Evolutionary conservation across 2,113 vertebrate species (phyloP), one percentile per base, ranked within the genome.

Genomic region (Scolopax mira): DNA sequence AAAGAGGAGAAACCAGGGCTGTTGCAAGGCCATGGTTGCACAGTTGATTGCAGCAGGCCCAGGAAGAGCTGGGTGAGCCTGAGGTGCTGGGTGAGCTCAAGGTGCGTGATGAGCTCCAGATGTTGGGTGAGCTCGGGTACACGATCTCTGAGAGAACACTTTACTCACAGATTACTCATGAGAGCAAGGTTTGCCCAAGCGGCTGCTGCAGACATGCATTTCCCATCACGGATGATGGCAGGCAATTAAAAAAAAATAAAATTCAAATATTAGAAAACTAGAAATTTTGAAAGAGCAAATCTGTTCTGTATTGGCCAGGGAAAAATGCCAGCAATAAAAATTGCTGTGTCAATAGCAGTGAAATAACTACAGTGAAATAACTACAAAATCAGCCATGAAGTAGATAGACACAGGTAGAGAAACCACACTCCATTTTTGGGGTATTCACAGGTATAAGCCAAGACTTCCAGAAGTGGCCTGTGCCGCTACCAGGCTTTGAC

Each of bases 131-230:
- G 35, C 42, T 61, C 0, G 1, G 35, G 9, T 37, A 25, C 8
- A 0, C 46, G 51, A 69, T 70, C 69, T 58, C 93, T 67, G 81
- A 91, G 28, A 55, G 30, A 60, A 61, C 10, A 0, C 21, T 89
- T 91, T 93, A 84, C 89, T 96, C 95, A 94, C 48, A 11, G 57
- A 42, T 96, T 94, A 87, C 73, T 96, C 96, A 96, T 2, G 8
- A 37, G 4, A 4, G 55, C 23, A 7, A 30, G 51, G 33, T 79
- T 96, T 94, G 81, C 80, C 35, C 61, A 91, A 89, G 73, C 0
- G 0, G 11, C 25, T 67, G 70, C 77, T 13, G 35, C 2, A 3
- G 31, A 44, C 12, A 2, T 0, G 0, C 1, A 0, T 18, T 71
- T 81, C 89, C 87, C 66, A 31, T 18, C 33, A 0, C 1, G 2